These are phyloP conservation scores for Amazona ochrocephala DNA, from an alignment of 2,797 vertebrate species.

Conservation along the genomic window DNA sequence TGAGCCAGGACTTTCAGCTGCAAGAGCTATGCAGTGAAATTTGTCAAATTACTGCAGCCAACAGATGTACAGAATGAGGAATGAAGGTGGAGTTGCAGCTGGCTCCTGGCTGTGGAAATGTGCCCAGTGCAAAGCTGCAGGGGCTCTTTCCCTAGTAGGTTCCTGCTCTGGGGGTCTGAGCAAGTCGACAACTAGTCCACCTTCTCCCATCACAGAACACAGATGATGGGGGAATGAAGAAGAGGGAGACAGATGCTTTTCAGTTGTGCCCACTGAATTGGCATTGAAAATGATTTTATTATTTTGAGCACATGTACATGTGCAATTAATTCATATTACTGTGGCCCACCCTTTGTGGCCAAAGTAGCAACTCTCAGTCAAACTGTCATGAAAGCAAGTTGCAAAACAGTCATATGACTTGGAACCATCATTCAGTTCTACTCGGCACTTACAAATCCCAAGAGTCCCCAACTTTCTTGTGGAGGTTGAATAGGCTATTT, in stretches of 20 bases:
- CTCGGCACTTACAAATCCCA: neutral
- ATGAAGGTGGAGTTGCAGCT: neutral
- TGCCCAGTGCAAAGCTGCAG: neutral
- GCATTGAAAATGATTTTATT: neutral
- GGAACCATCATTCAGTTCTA: neutral
- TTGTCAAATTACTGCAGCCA: neutral
- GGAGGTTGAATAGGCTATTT: neutral
- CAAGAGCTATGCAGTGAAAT: neutral
- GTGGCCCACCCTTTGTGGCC: neutral
- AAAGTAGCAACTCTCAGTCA: neutral
- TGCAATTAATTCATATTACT: neutral
- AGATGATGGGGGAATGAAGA: neutral
- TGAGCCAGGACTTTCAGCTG: neutral
- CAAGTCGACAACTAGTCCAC: neutral
- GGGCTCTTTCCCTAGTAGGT: neutral
- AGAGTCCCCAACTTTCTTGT: neutral
- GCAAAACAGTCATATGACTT: neutral
- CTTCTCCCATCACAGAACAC: neutral
- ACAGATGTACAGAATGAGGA: accelerated
- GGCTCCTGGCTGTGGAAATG: neutral
- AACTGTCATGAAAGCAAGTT: neutral
- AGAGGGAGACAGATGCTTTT: neutral
- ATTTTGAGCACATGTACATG: neutral
- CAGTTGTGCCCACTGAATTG: neutral
- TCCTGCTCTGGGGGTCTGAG: neutral